A percentile compares a stretch with the other conserved stretches of the same genome.
Evolutionary conservation across 2,113 vertebrate species (phyloP).

Genomic region (Colius striatus): DNA sequence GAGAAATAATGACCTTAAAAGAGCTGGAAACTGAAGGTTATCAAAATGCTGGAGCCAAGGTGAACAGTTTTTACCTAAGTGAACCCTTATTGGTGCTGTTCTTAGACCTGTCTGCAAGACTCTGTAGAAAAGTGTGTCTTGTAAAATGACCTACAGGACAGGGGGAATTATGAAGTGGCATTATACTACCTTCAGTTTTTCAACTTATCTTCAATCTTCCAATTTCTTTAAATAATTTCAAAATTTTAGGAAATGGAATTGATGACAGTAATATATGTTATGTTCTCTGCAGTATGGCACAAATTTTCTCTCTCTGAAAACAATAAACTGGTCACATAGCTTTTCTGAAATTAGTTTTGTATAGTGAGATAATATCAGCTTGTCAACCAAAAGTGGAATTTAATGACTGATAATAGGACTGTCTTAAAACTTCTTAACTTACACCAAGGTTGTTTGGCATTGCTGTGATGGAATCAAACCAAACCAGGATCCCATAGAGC

Average conservation of each 20-base stretch:
- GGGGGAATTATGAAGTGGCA: not conserved
- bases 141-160: not conserved
- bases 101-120: not conserved
- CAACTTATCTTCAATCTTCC: not conserved
- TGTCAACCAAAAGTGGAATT: slow-evolving; percentile 13
- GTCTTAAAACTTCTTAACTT: slow-evolving; percentile 15
- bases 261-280: not conserved
- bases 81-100: not conserved
- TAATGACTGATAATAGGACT: not conserved
- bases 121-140: not conserved
- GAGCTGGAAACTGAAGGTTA: not conserved
- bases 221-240: slow-evolving; percentile 2
- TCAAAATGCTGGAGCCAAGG: not conserved
- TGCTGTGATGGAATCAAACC: not conserved
- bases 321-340: not conserved
- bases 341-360: slow-evolving; percentile 22
- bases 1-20: not conserved
- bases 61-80: not conserved
- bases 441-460: not conserved
- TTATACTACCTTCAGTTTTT: not conserved
- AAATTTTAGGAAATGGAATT: not conserved
- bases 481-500: not conserved
- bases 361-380: not conserved
- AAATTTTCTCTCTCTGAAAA: slow-evolving; percentile 1
- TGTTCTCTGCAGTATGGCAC: not conserved